Percentiles rank a stretch among this genome's conserved stretches.
phyloP scores from a whole-genome alignment of 2,888 invertebrate genomes.

The Nemapogon koenigi region DNA sequence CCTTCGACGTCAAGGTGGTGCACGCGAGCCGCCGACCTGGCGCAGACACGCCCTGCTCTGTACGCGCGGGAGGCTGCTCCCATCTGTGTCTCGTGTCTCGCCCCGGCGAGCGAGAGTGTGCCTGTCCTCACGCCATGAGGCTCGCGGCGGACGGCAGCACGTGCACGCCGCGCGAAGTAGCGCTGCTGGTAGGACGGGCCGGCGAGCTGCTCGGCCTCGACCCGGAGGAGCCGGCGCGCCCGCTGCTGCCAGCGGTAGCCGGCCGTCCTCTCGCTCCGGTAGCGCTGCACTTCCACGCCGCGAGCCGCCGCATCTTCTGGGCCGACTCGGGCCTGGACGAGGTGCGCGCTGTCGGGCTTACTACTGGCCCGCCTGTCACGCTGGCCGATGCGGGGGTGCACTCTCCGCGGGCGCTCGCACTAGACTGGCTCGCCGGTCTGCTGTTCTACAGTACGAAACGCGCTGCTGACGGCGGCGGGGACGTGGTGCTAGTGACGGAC shows the following conservation, averaged over 20 bases:
- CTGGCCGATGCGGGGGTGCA: conserved; percentile 74
- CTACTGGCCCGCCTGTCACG: conserved; percentile 72
- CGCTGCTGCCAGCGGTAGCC: conserved; percentile 83
- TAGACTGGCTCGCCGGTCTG: conserved; percentile 82
- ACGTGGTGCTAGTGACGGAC: conserved; percentile 72
- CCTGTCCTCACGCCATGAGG: conserved; percentile 88
- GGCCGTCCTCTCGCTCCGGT: conserved; percentile 73
- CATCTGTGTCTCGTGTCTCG: conserved; percentile 80
- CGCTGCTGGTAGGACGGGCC: conserved; percentile 76
- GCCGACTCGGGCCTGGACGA: conserved; percentile 55
- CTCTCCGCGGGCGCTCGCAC: conserved; percentile 74
- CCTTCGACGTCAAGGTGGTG: conserved; percentile 85
- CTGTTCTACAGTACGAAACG: conserved; percentile 63
- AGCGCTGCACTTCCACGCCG: conserved; percentile 73
- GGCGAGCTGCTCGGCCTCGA: conserved; percentile 87
- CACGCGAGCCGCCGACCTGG: conserved; percentile 48
- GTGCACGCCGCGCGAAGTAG: conserved; percentile 80
- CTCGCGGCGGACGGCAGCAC: conserved; percentile 69
- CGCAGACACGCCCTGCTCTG: conserved; percentile 69
- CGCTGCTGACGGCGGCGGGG: conserved; percentile 44
- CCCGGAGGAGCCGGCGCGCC: conserved; percentile 74
- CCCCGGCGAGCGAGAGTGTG: conserved; percentile 71
- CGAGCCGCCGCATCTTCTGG: conserved; percentile 21
- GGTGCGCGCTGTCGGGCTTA: conserved; percentile 72
- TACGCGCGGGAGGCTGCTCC: conserved; percentile 77